Evolutionary conservation across 2,888 invertebrate genomes (phyloP).

Genomic region (Platycheirus rosarum): DNA sequence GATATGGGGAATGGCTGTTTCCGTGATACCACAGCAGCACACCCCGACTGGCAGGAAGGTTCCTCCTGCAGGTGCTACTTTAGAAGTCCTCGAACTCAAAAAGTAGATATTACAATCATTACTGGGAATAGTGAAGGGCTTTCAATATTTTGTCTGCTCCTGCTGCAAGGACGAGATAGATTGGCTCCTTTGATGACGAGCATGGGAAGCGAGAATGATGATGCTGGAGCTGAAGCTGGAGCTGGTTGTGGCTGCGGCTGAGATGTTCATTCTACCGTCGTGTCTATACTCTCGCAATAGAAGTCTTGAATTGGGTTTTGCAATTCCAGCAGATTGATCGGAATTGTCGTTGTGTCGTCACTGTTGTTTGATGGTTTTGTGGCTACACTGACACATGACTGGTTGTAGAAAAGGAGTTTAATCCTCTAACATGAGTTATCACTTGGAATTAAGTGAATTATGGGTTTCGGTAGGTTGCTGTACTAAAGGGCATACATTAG

Average conservation of each 20-base stretch:
- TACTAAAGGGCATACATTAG: conserved; percentile 48
- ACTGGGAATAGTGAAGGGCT: conserved; percentile 69
- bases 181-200: conserved; percentile 46
- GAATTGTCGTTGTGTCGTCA: conserved; percentile 68
- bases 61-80: conserved; percentile 71
- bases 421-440: conserved; percentile 71
- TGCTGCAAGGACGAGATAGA: conserved; percentile 71
- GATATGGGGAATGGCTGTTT: conserved; percentile 44
- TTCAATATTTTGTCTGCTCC: conserved; percentile 74
- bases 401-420: conserved; percentile 23
- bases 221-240: too few species aligned
- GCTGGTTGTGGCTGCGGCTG: not conserved
- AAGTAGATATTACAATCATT: conserved; percentile 74
- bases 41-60: conserved; percentile 37
- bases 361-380: conserved; percentile 65
- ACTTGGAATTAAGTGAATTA: conserved; percentile 73
- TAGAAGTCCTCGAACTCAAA: conserved; percentile 72
- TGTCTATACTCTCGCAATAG: not conserved
- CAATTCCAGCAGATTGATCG: conserved; percentile 65
- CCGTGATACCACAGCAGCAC: conserved; percentile 46
- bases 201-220: conserved; percentile 9
- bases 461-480: conserved; percentile 64
- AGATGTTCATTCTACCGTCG: conserved; percentile 23
- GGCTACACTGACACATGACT: conserved; percentile 37
- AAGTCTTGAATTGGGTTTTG: conserved; percentile 28